Evolutionary conservation across 2,797 vertebrate genomes (phyloP).

Genomic region (Saxicola maurus): DNA sequence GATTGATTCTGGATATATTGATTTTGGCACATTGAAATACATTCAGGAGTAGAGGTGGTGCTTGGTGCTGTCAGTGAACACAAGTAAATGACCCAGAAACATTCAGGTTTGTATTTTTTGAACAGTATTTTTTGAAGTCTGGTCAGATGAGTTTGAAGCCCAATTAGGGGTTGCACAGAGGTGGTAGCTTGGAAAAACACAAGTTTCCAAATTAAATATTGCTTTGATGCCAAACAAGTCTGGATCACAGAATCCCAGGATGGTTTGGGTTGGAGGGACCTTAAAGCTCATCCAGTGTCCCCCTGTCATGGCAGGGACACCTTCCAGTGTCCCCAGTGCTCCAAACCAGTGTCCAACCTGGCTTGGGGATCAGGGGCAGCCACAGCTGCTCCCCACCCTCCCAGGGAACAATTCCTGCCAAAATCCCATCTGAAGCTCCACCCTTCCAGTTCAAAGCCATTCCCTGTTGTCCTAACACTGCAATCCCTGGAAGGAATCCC

Average conservation of each 20-base stretch:
- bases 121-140: not conserved
- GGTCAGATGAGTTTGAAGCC: not conserved
- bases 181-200: not conserved
- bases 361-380: not conserved
- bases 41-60: not conserved
- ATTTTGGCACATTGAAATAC: not conserved
- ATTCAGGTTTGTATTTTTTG: not conserved
- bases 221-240: not conserved
- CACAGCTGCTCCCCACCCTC: not conserved
- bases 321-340: not conserved
- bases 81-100: not conserved
- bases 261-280: not conserved
- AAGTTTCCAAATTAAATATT: not conserved
- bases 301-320: not conserved
- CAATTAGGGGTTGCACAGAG: not conserved
- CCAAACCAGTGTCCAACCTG: not conserved
- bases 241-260: not conserved
- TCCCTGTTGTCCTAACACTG: fast-evolving
- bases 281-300: fast-evolving
- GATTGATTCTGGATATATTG: not conserved
- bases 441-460: not conserved
- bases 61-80: not conserved
- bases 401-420: fast-evolving
- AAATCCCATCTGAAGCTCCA: fast-evolving
- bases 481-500: not conserved